Evolutionary conservation across 2,888 invertebrate genomes (phyloP), one percentile per base, ranked within the genome.

Genomic region (Shargacucullia verbasci): DNA sequence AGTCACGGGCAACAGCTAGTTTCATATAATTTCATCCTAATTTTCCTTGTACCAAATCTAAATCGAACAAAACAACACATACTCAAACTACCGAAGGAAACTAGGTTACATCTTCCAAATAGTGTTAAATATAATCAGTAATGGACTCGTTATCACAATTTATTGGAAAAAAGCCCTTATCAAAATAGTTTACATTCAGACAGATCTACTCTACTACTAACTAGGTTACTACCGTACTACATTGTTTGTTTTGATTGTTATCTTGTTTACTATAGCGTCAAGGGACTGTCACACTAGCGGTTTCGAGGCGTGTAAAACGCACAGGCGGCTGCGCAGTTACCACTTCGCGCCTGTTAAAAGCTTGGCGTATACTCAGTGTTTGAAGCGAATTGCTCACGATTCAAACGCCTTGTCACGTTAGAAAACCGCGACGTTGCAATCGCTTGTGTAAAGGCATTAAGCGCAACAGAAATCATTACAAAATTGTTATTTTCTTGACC

Each of bases 401-500:
- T 7, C 2, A 7, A 7, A 1, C 7, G 29, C 7, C 29, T 29
- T 8, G 8, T 9, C 2, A 2, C 9, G 7, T 9, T 29, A 3
- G 29, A 2, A 9, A 7, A 9, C 29, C 29, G 1, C 7, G 29
- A 2, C n/a, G 25, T 11, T 11, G 41, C 45, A 52, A 34, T 46
- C 6, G 10, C n/a, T 11, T 2, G 1, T 27, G 9, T 25, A n/a
- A 39, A 6, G 6, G 15, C 15, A 3, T 12, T 41, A 29, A 29
- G 7, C 7, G 9, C 29, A 29, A 27, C 1, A 14, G 39, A n/a
- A 12, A 50, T 6, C 9, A 48, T 53, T 50, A 59, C 58, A 44
- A 67, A 59, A 57, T 43, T 2, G 34, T 49, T 50, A 62, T 66
- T 70, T 63, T 60, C 59, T 50, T 73, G 74, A 73, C 74, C 73